A percentile compares a stretch with the other conserved stretches of the same genome.
Evolutionary conservation across 2,797 vertebrate genomes (phyloP).

Genomic region (Rachycentron canadum): DNA sequence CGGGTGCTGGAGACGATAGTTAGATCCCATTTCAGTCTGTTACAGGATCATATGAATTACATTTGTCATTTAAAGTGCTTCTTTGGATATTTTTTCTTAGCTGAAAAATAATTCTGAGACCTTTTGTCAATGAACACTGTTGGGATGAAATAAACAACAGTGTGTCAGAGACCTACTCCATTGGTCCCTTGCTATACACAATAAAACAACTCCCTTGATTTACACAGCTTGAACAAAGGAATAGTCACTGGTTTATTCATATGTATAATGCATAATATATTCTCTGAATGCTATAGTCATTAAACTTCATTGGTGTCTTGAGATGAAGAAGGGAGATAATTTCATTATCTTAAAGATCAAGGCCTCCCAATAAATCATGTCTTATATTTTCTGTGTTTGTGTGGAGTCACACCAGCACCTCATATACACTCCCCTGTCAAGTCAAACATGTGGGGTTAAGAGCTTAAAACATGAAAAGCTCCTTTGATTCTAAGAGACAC

Average conservation of each 20-base stretch:
- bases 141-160: neutral
- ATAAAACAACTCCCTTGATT: conserved; percentile 18
- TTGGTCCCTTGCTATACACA: neutral
- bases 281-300: conserved; percentile 3
- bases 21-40: conserved; percentile 18
- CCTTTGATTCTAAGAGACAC: conserved; percentile 33
- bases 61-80: conserved; percentile 52
- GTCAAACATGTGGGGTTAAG: conserved; percentile 4
- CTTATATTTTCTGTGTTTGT: neutral
- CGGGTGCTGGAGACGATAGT: conserved; percentile 26
- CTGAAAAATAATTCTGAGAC: conserved; percentile 41
- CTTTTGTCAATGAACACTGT: conserved; percentile 38
- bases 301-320: conserved; percentile 37
- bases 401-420: neutral
- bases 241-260: conserved; percentile 7
- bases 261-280: conserved; percentile 9
- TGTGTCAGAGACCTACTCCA: conserved; percentile 3
- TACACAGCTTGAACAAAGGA: neutral
- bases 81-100: conserved; percentile 2
- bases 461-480: conserved; percentile 10
- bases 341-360: conserved; percentile 22
- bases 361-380: neutral
- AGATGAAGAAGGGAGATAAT: conserved; percentile 20
- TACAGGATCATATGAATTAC: conserved; percentile 21
- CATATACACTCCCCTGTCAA: neutral